Conservation (phyloP, 2,113 vertebrate species). For the Toxotes jaculatrix region DNA sequence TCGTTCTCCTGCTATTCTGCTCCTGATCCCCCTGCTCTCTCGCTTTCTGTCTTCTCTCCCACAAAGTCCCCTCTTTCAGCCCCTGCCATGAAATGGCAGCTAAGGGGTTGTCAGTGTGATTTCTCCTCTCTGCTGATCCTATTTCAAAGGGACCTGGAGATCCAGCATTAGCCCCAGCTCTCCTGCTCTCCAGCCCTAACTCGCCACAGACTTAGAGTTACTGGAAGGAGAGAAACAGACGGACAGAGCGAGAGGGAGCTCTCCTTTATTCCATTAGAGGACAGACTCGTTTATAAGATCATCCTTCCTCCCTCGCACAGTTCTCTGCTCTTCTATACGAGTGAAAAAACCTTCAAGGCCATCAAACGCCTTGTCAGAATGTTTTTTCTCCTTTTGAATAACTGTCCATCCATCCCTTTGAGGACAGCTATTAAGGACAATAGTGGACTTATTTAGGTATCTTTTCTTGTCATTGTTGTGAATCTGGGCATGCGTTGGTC, state of each 20-base stretch:
- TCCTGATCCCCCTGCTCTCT: conserved; percentile 37
- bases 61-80: conserved; percentile 70
- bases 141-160: conserved; percentile 83
- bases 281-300: conserved; percentile 78
- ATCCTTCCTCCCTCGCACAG: conserved; percentile 55
- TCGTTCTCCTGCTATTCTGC: conserved; percentile 40
- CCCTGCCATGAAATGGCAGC: conserved; percentile 79
- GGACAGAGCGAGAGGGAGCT: conserved; percentile 54
- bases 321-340: conserved; percentile 44
- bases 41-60: conserved; percentile 43
- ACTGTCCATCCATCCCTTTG: conserved; percentile 62
- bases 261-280: conserved; percentile 77
- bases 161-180: conserved; percentile 78
- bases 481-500: conserved; percentile 85
- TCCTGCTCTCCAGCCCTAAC: conserved; percentile 72
- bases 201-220: conserved; percentile 73
- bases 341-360: conserved; percentile 57
- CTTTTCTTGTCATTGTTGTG: conserved; percentile 74
- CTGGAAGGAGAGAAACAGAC: conserved; percentile 66
- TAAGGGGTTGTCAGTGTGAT: conserved; percentile 80
- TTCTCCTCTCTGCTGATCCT: conserved; percentile 81
- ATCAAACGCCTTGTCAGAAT: conserved; percentile 74
- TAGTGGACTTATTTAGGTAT: conserved; percentile 83
- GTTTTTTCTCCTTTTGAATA: conserved; percentile 65
- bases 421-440: conserved; percentile 71